A percentile compares a stretch with the other conserved stretches of the same genome.
These are phyloP conservation scores for Agriotes lineatus DNA, from an alignment of 2,888 invertebrate genomes.

Conservation along the genomic window DNA sequence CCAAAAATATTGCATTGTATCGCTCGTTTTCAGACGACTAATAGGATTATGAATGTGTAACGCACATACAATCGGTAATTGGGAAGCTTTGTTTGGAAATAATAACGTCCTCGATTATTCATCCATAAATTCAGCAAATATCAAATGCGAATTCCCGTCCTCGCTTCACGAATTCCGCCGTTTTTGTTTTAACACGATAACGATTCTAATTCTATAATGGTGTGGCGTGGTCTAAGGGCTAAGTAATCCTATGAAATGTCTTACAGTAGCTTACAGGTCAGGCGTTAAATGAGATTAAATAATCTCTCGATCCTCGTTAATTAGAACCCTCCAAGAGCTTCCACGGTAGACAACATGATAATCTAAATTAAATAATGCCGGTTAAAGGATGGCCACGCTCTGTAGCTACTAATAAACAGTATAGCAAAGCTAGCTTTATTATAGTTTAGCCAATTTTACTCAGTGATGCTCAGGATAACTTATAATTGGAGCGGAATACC, in stretches of 20 bases:
- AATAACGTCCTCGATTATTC: slow-evolving; percentile 42
- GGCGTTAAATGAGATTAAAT: slow-evolving; percentile 62
- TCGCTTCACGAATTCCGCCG: slow-evolving; percentile 27
- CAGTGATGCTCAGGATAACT: slow-evolving; percentile 35
- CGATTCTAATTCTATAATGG: slow-evolving; percentile 31
- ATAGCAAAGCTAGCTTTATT: slow-evolving; percentile 32
- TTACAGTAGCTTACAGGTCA: slow-evolving; percentile 59
- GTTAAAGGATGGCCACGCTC: slow-evolving; percentile 51
- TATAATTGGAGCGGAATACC: slow-evolving; percentile 37
- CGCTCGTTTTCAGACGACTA: slow-evolving; percentile 44
- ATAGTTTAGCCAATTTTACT: slow-evolving; percentile 40
- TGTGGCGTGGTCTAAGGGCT: slow-evolving; percentile 30
- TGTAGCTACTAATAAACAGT: slow-evolving; percentile 41
- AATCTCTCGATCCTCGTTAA: slow-evolving; percentile 62
- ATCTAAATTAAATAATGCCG: slow-evolving; percentile 64
- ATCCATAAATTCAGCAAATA: slow-evolving; percentile 41
- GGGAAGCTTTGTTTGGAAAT: slow-evolving; percentile 43
- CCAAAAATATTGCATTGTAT: slow-evolving; percentile 41
- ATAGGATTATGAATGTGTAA: slow-evolving; percentile 45
- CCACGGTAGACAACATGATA: slow-evolving; percentile 56
- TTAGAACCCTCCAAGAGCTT: slow-evolving; percentile 58
- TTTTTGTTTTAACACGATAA: slow-evolving; percentile 32
- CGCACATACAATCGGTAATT: slow-evolving; percentile 44
- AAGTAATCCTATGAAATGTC: slow-evolving; percentile 55
- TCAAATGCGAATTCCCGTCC: slow-evolving; percentile 31